Evolutionary conservation across 1,140 invertebrate species (phyloP).

Genomic region (Popillia japonica): DNA sequence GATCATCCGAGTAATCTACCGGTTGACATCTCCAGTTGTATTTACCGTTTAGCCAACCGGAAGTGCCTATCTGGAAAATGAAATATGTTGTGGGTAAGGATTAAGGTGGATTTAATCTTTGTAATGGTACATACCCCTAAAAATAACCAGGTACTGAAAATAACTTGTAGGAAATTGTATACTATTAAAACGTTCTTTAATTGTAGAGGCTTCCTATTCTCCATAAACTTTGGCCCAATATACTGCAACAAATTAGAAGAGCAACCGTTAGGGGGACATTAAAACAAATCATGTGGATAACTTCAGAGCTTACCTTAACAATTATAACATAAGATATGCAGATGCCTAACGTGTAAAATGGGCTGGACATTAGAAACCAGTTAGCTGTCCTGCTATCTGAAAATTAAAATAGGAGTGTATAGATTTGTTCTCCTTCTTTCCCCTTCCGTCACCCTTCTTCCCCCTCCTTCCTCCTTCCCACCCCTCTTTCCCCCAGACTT

Average conservation of each 20-base stretch:
- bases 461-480: too few relatives aligned
- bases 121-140: conserved; percentile 50
- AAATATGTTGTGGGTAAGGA: background rate
- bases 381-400: conserved; percentile 81
- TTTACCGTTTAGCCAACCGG: conserved; percentile 82
- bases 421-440: too few relatives aligned
- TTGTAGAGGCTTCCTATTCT: conserved; percentile 71
- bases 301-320: conserved; percentile 71
- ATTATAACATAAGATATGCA: conserved; percentile 79
- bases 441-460: too few relatives aligned
- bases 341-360: conserved; percentile 80
- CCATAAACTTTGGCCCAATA: conserved; percentile 76
- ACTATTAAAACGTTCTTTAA: conserved; percentile 70
- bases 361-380: conserved; percentile 85
- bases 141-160: conserved; percentile 62
- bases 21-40: conserved; percentile 96
- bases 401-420: conserved; percentile 48
- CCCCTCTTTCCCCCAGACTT: too few relatives aligned
- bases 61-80: conserved; percentile 59
- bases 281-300: background rate
- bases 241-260: conserved; percentile 66
- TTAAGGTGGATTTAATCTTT: background rate
- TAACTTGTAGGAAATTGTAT: conserved; percentile 76
- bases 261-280: background rate
- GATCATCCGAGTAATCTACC: conserved; percentile 90